These are phyloP conservation scores for Thyatira batis DNA, from an alignment of 2,888 invertebrate genomes.

Conservation along the genomic window DNA sequence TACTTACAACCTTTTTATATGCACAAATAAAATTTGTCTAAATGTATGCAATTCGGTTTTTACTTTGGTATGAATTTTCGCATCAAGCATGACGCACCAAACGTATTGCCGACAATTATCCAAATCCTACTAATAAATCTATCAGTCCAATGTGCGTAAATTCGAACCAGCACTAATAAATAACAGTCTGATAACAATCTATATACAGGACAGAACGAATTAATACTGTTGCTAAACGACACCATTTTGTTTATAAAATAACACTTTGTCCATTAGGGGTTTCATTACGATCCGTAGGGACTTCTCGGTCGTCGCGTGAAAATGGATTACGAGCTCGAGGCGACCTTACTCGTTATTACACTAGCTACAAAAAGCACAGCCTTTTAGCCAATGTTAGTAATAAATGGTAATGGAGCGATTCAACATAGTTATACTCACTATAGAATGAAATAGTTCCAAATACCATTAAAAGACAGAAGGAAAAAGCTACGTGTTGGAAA, in stretches of 20 bases:
- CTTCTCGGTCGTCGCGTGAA: slow-evolving; percentile 11
- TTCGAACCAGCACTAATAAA: not conserved
- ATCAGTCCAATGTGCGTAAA: not conserved
- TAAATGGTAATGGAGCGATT: slow-evolving; percentile 16
- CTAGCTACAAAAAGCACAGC: slow-evolving; percentile 17
- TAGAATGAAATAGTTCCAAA: slow-evolving; percentile 1
- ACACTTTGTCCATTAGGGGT: not conserved
- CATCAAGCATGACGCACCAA: not conserved
- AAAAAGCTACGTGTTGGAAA: too few species aligned
- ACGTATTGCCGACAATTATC: not conserved
- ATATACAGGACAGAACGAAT: not conserved
- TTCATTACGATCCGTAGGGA: slow-evolving; percentile 14
- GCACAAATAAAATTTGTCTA: too few species aligned
- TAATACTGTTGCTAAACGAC: not conserved
- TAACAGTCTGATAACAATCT: not conserved
- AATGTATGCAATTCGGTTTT: too few species aligned
- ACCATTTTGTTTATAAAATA: not conserved
- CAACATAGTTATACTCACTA: slow-evolving; percentile 11
- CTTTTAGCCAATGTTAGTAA: slow-evolving; percentile 22
- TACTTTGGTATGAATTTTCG: too few species aligned
- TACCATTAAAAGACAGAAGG: not conserved
- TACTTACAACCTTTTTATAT: too few species aligned
- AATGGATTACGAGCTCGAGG: slow-evolving; percentile 21
- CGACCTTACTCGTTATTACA: slow-evolving; percentile 25
- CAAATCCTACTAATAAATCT: not conserved